These are phyloP conservation scores for Drosophila algonquin DNA, from an alignment of 2,888 invertebrate genomes.

Conservation along the genomic window DNA sequence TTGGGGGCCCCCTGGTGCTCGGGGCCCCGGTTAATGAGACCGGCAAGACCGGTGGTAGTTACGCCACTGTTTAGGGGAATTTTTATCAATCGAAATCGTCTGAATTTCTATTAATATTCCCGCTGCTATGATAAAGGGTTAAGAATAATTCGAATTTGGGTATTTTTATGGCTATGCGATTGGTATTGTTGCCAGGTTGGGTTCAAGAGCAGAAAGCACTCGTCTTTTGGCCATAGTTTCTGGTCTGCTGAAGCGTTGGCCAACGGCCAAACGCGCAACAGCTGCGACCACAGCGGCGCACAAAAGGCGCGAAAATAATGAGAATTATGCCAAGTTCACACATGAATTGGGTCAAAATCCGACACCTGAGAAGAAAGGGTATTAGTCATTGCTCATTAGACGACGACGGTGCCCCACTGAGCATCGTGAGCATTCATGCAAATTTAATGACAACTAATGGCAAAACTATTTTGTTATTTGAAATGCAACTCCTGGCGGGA, in stretches of 20 bases:
- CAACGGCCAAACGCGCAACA: constrained; percentile 52
- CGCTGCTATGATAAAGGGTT: constrained; percentile 8
- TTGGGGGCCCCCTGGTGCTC: too few species aligned
- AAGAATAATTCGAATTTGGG: constrained; percentile 19
- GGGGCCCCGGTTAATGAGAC: too few species aligned
- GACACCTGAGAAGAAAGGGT: constrained; percentile 30
- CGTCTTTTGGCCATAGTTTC: constrained; percentile 29
- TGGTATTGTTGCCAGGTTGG: constrained; percentile 27
- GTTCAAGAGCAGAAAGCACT: constrained; percentile 17
- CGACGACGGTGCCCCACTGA: neutral
- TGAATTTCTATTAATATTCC: constrained; percentile 19
- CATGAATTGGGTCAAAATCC: constrained; percentile 48
- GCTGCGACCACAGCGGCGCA: constrained; percentile 23
- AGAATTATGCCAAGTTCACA: constrained; percentile 65
- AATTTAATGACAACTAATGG: constrained; percentile 34
- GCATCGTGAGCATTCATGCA: neutral
- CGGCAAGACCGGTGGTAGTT: too few species aligned
- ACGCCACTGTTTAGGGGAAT: too few species aligned
- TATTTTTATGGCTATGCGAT: constrained; percentile 21
- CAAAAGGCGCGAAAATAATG: constrained; percentile 23
- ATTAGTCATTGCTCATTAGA: constrained; percentile 50
- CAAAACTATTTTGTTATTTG: constrained; percentile 18
- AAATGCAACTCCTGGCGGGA: constrained; percentile 10
- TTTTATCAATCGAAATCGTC: constrained; percentile 4
- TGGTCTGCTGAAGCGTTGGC: constrained; percentile 60